Percentiles rank a stretch among this genome's conserved stretches.
phyloP scores from a whole-genome alignment of 1,140 invertebrate species.

The Cydia fagiglandana region DNA sequence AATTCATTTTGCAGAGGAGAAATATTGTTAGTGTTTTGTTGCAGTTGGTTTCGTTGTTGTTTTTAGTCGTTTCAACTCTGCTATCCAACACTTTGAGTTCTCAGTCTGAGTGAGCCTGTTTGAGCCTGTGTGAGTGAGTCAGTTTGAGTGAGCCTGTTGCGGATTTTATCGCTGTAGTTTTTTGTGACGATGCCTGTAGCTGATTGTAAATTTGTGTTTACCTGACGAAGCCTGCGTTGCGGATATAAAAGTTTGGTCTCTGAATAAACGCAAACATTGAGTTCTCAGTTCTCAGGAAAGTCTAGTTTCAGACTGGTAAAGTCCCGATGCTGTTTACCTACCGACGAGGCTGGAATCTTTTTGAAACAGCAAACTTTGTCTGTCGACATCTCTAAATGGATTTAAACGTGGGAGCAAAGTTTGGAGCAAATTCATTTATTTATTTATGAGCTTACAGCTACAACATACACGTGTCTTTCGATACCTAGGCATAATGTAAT shows the following conservation, averaged over 20 bases:
- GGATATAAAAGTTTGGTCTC: too few species aligned
- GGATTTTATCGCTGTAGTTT: too few species aligned
- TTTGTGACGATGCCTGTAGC: too few species aligned
- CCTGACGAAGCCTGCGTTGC: too few species aligned
- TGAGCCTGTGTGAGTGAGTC: too few species aligned
- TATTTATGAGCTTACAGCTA: not conserved
- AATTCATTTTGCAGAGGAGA: not conserved
- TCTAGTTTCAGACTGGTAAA: not conserved
- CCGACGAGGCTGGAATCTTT: not conserved
- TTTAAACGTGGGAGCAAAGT: not conserved
- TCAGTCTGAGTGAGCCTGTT: too few species aligned
- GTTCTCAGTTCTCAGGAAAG: not conserved
- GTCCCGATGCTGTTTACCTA: not conserved
- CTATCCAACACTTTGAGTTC: not conserved
- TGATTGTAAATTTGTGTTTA: too few species aligned
- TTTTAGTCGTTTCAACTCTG: not conserved
- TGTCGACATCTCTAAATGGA: slow-evolving; percentile 1
- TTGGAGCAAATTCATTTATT: slow-evolving; percentile 10
- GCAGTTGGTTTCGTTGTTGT: not conserved
- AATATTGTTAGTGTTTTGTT: not conserved
- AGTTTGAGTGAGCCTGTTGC: too few species aligned
- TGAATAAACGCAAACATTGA: too few species aligned
- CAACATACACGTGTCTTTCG: not conserved
- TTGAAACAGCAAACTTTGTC: slow-evolving; percentile 1
- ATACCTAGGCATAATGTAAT: not conserved